Base-by-base conservation (phyloP, 2,797 vertebrate genomes). In the Leptatherina wallacei region DNA sequence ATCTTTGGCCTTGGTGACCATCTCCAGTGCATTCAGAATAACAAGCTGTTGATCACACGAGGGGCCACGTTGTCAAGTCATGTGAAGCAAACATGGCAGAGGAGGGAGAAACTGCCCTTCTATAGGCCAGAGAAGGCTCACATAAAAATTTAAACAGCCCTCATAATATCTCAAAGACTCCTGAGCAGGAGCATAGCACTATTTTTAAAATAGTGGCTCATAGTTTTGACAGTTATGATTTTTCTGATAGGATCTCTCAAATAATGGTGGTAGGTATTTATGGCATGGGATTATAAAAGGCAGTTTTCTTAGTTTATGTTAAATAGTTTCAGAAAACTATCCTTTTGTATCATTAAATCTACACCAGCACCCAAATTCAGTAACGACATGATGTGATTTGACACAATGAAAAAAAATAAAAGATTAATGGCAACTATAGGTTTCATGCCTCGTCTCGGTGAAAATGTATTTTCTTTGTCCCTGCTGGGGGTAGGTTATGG, bases 111-210 rank as follows among this genome's bases (percentile, higher is more conserved):
- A 16, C 52, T 24, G 20, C 3, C 11, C 4, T 24, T 56, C 56
- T 83, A 79, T 55, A 64, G 55, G 61, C 78, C 73, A 68, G 29
- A 62, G 20, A 81, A 75, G 64, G 38, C 49, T 32, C 35, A 51
- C 7, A 52, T 72, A 80, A 54, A 69, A 68, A 35, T 66, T 69
- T 64, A 18, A 78, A 70, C 18, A 66, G 54, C 35, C 49, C 57
- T 14, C 24, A 51, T 71, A 69, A 73, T 69, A 73, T 71, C 73
- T 77, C 10, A 73, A 71, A 75, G 64, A 60, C 69, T 61, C 42
- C 27, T 71, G 36, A 65, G 72, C 30, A 30, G 67, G 68, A 61
- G 68, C 24, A 75, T 38, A 18, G 24, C 33, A 60, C 38, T 72
- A 70, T 81, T 73, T 85, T 65, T 65, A 59, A 77, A 78, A 56